These are phyloP conservation scores for Nomada fucata DNA, from an alignment of 2,888 invertebrate species.

Conservation along the genomic window DNA sequence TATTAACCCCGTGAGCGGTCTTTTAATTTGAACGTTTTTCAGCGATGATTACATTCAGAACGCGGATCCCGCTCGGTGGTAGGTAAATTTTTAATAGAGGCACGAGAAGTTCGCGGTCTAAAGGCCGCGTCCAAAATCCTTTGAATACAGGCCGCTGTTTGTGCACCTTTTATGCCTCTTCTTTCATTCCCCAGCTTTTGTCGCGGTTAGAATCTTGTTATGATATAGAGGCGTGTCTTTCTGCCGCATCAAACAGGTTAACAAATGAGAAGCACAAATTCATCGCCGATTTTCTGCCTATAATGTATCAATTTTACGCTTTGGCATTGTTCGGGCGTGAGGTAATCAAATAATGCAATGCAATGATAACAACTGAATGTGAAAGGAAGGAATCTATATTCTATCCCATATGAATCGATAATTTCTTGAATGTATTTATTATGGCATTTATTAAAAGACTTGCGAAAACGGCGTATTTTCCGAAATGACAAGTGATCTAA, in stretches of 20 bases:
- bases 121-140: background rate
- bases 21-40: constrained; percentile 13
- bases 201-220: background rate
- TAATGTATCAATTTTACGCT: no score
- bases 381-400: no score
- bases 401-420: no score
- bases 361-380: no score
- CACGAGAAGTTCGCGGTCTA: background rate
- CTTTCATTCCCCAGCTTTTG: background rate
- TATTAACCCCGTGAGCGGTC: constrained; percentile 7
- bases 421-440: no score
- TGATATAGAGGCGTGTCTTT: background rate
- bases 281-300: no score
- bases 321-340: no score
- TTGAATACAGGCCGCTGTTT: background rate
- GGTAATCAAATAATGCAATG: no score
- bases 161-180: background rate
- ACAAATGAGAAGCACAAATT: background rate
- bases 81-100: constrained; percentile 15
- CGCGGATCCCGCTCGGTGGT: no score
- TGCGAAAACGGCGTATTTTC: no score
- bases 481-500: no score
- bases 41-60: background rate
- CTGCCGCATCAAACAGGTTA: background rate
- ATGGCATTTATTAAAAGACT: no score